These are phyloP conservation scores for Peucedramus taeniatus DNA, from an alignment of 2,113 vertebrate species.

Conservation along the genomic window DNA sequence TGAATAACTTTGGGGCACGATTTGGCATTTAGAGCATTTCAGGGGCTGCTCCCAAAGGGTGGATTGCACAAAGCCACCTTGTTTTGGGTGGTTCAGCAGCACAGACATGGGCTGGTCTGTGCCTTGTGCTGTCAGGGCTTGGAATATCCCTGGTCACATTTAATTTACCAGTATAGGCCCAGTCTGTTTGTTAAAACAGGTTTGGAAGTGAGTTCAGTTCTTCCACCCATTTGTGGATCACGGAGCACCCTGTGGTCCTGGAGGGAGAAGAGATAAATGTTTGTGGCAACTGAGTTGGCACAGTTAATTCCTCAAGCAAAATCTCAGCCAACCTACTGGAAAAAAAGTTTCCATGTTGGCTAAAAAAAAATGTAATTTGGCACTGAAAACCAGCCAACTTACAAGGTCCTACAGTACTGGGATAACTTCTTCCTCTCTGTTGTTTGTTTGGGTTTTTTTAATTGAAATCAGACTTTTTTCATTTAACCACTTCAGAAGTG, in stretches of 20 bases:
- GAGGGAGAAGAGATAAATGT: background rate
- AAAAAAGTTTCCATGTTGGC: background rate
- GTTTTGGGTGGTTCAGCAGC: background rate
- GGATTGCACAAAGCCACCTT: background rate
- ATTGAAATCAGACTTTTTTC: background rate
- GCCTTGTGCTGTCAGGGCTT: background rate
- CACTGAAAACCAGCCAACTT: background rate
- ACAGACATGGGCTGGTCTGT: background rate
- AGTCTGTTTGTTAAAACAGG: background rate
- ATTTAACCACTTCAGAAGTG: background rate
- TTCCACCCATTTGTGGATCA: background rate
- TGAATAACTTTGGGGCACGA: background rate
- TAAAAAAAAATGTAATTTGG: background rate
- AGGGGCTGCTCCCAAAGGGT: background rate
- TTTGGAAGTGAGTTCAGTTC: background rate
- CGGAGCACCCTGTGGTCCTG: background rate
- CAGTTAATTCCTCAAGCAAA: background rate
- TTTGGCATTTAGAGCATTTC: background rate
- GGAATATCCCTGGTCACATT: background rate
- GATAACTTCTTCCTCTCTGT: background rate
- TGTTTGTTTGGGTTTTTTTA: background rate
- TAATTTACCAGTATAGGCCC: background rate
- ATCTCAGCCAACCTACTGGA: background rate
- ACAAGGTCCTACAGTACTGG: background rate
- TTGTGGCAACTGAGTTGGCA: background rate